These are phyloP conservation scores for Meandrina meandrites DNA, from an alignment of 92 coral and sea anemone genomes.

Conservation along the genomic window DNA sequence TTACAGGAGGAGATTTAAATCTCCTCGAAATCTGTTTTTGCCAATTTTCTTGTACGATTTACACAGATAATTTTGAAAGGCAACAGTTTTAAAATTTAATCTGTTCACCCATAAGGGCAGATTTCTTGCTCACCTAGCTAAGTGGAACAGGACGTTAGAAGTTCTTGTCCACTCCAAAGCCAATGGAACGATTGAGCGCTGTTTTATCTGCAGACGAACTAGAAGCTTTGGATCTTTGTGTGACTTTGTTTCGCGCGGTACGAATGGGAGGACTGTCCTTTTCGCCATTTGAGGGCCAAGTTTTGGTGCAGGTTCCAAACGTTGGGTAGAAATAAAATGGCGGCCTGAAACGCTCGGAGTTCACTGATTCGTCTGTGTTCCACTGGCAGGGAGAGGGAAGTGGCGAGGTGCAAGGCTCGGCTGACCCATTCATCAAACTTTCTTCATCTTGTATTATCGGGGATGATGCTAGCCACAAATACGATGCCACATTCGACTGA, in stretches of 20 bases:
- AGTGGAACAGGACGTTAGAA: neutral
- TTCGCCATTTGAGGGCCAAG: neutral
- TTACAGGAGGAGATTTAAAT: too few species aligned
- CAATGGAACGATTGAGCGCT: neutral
- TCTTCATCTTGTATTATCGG: constrained; percentile 5
- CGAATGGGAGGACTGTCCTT: neutral
- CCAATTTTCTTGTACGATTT: too few species aligned
- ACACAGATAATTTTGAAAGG: neutral
- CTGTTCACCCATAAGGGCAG: neutral
- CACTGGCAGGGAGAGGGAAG: neutral
- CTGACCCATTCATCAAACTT: neutral
- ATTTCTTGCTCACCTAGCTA: neutral
- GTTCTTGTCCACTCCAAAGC: neutral
- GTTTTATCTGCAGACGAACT: neutral
- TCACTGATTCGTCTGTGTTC: neutral
- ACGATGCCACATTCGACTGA: neutral
- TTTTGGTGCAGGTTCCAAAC: neutral
- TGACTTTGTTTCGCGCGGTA: neutral
- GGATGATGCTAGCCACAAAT: neutral
- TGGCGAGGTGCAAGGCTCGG: neutral
- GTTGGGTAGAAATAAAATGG: neutral
- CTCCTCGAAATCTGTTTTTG: too few species aligned
- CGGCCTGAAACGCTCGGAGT: neutral
- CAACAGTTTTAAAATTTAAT: neutral
- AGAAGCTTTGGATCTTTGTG: neutral